Percentiles rank a stretch among this genome's conserved stretches.
Conservation (phyloP, 1,140 invertebrate species). For the Pectinophora gossypiella region DNA sequence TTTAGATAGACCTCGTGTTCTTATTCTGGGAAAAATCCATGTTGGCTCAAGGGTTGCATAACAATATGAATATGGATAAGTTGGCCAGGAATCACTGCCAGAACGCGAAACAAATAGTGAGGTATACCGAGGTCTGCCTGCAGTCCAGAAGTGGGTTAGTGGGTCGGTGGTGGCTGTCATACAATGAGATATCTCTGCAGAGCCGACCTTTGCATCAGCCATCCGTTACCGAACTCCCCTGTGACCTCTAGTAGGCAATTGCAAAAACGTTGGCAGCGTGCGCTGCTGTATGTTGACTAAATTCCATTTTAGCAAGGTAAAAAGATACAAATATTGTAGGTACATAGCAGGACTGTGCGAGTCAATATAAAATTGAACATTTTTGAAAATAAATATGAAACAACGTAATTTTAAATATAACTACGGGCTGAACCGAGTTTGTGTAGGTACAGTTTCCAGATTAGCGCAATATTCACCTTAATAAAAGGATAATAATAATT, state of each 20-base stretch:
- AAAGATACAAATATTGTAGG: no score
- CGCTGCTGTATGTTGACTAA: no score
- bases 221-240: constrained; percentile 33
- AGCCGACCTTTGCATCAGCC: constrained; percentile 43
- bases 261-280: constrained; percentile 16
- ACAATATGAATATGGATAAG: constrained; percentile 49
- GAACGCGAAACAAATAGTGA: constrained; percentile 63
- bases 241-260: constrained; percentile 3
- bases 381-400: no score
- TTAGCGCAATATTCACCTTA: no score
- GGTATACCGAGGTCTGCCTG: constrained; percentile 54
- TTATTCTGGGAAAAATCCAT: not conserved
- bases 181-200: constrained; percentile 68
- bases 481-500: no score
- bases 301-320: no score
- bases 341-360: no score
- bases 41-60: not conserved
- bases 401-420: no score
- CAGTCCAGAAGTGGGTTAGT: constrained; percentile 63
- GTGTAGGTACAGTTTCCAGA: no score
- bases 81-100: constrained; percentile 54
- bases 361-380: no score
- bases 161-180: constrained; percentile 62
- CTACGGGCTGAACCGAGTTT: no score
- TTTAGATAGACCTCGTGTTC: no score